Evolutionary conservation across 2,113 vertebrate genomes (phyloP), one percentile per base, ranked within the genome.

Genomic region (Cyrtonyx montezumae): DNA sequence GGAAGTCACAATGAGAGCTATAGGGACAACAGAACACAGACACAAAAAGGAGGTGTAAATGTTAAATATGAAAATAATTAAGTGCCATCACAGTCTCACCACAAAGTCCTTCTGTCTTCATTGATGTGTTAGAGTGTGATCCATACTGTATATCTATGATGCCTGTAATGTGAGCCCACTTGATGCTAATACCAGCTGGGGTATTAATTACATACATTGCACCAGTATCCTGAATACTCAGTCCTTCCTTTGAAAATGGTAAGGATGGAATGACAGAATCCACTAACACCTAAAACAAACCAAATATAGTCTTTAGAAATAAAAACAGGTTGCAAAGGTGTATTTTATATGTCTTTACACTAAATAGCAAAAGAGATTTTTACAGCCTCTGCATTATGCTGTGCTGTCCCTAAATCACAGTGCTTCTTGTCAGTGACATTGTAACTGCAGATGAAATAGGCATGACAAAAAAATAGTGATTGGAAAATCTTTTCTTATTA

Each of bases 101-200:
- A 94, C 99, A 99, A 84, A 99, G 98, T 76, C 99, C 99, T 97
- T 98, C 98, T 87, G 99, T 99, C 80, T 97, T 95, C 55, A 97
- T 96, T 2, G 98, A 98, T 36, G 97, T 95, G 83, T 98, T 98
- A 79, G 97, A 96, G 14, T 97, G 96, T 13, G 96, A 79, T 25
- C 97, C 97, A 75, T 99, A 99, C 89, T 99, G 99, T 90, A 99
- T 97, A 25, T 99, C 99, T 95, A 99, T 98, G 94, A 99, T 99
- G 67, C 99, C 99, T 10, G 99, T 99, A 95, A 99, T 95, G 74
- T 99, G 99, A 97, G 99, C 98, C 99, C 99, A 99, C 91, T 99
- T 99, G 87, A 99, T 98, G 88, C 95, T 98, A 51, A 99, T 96
- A 12, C 99, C 98, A n/a, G 98, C 97, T 71, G 99, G 99, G 36